Evolutionary conservation across 2,888 invertebrate species (phyloP).

Genomic region (Thyatira batis): DNA sequence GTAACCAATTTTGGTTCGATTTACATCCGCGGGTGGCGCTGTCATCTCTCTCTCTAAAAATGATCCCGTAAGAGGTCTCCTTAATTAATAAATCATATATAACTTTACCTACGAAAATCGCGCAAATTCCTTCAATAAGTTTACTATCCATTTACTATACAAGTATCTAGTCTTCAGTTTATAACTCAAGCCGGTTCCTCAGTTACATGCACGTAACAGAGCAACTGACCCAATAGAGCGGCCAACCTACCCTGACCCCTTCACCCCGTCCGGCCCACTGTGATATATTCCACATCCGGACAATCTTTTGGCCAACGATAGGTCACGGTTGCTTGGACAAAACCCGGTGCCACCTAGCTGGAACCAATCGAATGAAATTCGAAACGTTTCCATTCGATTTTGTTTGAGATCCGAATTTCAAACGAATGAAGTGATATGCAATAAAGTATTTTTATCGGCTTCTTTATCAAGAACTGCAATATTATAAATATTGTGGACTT

Average conservation of each 20-base stretch:
- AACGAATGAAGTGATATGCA: not conserved
- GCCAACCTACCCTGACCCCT: conserved; percentile 31
- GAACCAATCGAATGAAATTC: conserved; percentile 39
- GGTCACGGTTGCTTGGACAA: conserved; percentile 37
- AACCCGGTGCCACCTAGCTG: conserved; percentile 20
- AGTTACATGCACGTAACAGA: conserved; percentile 40
- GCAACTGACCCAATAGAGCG: conserved; percentile 41
- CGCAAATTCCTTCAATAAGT: no score
- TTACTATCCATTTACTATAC: conserved; percentile 3
- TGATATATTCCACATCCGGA: conserved; percentile 29
- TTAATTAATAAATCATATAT: no score
- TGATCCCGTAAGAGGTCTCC: no score
- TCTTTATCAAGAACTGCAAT: no score
- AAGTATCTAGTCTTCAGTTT: conserved; percentile 12
- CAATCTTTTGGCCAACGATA: conserved; percentile 13
- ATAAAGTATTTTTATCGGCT: not conserved
- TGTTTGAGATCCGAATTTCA: conserved; percentile 32
- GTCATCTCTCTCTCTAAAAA: no score
- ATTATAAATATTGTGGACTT: no score
- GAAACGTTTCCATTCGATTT: conserved; percentile 46
- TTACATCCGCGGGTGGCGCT: no score
- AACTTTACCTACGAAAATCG: no score
- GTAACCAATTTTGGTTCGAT: no score
- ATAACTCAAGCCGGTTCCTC: conserved; percentile 21
- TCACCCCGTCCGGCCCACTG: conserved; percentile 18